Base-by-base conservation (phyloP, 2,888 invertebrate genomes). In the Carpatolechia fugitivella region DNA sequence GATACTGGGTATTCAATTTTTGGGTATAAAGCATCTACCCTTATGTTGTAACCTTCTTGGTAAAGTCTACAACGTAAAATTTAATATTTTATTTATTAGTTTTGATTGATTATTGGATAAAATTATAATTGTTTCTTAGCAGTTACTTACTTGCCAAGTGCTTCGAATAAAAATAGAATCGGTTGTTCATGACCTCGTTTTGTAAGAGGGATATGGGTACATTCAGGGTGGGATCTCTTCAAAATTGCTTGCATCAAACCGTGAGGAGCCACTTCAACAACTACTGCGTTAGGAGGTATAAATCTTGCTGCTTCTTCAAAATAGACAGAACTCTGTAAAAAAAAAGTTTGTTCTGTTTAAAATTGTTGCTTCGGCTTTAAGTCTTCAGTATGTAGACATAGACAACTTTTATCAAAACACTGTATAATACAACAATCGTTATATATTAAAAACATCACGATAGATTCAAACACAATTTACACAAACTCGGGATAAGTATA, bases 241-340 rank as follows among this genome's bases (percentile, higher is more conserved):
- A 97, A 78, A 62, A 97, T 95, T 30, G 40, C 95, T 78, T 97
- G 97, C 57, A 98, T 91, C 14, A 98, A 91, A 24, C 96, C 95
- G 70, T 98, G 98, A 0, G 98, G 98, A 0, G 97, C 97, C 57
- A 98, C 93, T 81, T 98, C 98, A 52, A 98, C 93, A 8, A 94
- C 88, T 24, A 41, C 40, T 20, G 40, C 40, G 18, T 41, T 41
- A 0, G 3, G 18, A 20, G 40, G 40, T 41, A 41, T 41, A 4
- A 20, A 4, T 41, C 11, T 20, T 18, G 40, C 40, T 41, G 40
- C 40, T 18, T 41, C 40, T 18, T 41, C 40, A 18, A 41, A 41
- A 18, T 41, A 41, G 0, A 41, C 40, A 11, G 40, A 11, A 41
- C 40, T 41, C 40, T 41, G 13, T 4, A n/a, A 8, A 30, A 6